phyloP scores from a whole-genome alignment of 2,797 vertebrate genomes.

The Rhinoraja longicauda region DNA sequence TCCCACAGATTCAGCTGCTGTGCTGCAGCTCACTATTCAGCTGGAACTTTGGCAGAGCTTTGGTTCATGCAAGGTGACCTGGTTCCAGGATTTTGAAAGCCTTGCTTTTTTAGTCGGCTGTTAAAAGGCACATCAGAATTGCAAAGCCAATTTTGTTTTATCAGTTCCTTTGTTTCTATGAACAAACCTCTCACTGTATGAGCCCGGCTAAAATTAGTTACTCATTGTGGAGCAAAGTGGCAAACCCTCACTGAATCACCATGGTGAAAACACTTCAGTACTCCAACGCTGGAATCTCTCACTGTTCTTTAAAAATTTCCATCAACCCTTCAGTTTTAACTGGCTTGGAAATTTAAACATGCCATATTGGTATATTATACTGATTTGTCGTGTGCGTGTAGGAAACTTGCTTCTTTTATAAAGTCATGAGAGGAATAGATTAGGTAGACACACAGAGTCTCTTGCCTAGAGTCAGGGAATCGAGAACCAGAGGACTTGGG shows the following conservation, averaged over 20 bases:
- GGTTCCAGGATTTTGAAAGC: not conserved
- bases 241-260: not conserved
- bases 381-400: not conserved
- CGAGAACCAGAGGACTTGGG: no score
- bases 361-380: not conserved
- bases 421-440: no score
- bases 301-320: not conserved
- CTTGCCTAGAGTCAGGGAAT: no score
- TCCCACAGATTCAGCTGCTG: not conserved
- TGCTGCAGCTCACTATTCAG: not conserved
- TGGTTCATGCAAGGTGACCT: not conserved
- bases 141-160: not conserved
- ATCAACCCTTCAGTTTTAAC: not conserved
- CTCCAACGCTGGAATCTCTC: not conserved
- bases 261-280: not conserved
- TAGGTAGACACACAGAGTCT: no score
- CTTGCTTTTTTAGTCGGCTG: not conserved
- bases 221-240: not conserved
- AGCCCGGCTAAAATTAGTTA: not conserved
- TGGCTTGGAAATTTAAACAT: not conserved
- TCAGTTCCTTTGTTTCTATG: not conserved
- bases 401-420: not conserved
- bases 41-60: slow-evolving; percentile 17
- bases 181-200: not conserved
- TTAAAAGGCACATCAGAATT: slow-evolving; percentile 17